Percentiles rank a stretch among this genome's conserved stretches.
phyloP scores from a whole-genome alignment of 2,888 invertebrate species.

The Tinea semifulvella region DNA sequence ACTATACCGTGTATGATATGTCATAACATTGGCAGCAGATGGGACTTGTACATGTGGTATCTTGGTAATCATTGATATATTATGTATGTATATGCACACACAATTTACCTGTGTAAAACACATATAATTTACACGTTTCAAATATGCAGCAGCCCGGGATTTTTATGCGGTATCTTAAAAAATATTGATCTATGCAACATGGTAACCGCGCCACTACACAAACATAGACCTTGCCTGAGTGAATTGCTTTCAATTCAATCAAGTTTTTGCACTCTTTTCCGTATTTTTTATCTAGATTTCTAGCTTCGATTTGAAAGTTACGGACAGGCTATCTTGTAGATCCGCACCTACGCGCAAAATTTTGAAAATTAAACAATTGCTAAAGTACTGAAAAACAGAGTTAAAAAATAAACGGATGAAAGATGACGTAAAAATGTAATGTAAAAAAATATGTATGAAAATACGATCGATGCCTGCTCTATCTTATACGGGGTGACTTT shows the following conservation, averaged over 20 bases:
- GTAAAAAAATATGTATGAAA: too few relatives aligned
- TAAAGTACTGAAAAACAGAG: too few relatives aligned
- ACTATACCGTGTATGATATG: too few relatives aligned
- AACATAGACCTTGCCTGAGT: background rate
- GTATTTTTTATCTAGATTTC: background rate
- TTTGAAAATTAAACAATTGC: background rate
- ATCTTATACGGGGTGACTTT: too few relatives aligned
- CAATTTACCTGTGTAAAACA: background rate
- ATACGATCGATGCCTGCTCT: too few relatives aligned
- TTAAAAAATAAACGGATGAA: background rate
- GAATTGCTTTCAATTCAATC: conserved; percentile 3
- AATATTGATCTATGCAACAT: background rate
- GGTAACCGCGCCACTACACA: background rate
- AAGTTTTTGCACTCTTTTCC: background rate
- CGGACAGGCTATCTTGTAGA: background rate
- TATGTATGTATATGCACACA: too few relatives aligned
- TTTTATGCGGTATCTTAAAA: background rate
- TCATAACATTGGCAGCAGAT: too few relatives aligned
- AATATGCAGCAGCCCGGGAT: background rate
- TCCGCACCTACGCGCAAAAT: too few relatives aligned
- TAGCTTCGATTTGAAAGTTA: background rate
- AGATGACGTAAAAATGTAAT: too few relatives aligned
- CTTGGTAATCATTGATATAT: too few relatives aligned
- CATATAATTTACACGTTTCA: background rate
- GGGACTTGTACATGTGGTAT: too few relatives aligned